Evolutionary conservation across 2,888 invertebrate genomes (phyloP), one percentile per base, ranked within the genome.

Genomic region (Cryptops parisi): DNA sequence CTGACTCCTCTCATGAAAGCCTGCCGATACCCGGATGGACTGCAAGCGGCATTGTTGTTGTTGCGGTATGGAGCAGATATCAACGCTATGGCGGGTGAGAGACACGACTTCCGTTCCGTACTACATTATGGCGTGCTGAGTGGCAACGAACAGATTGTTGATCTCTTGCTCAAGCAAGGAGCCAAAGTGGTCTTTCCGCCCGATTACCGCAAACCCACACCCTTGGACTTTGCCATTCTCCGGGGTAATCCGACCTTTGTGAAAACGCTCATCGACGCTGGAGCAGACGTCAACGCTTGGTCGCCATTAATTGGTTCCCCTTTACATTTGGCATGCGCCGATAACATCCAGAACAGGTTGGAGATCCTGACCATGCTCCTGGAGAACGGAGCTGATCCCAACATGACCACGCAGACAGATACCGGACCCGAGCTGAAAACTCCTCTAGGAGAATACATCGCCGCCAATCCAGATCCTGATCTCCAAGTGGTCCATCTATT

Each of bases 61-160:
- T 71, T 89, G 59, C 81, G 80, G 60, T 77, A 81, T 64, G 88
- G 88, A 0, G 91, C 90, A 0, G 81, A 89, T 63, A 82, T 90
- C 1, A 90, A 90, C 68, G 82, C 84, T 2, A 80, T 83, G 72
- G 80, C 88, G 0, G 84, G 87, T 63, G 80, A 81, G n/a, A 74
- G 87, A 55, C 85, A 89, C 64, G 90, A 90, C 64, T 84, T 79
- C 65, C 75, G 90, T 54, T 87, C 88, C 2, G 87, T 89, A 2
- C 74, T 93, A 64, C 90, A 91, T 66, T 90, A 87, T 66, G 90
- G 87, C 2, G 83, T 90, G 0, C 75, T 87, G 46, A 81, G 84
- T 54, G 89, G 84, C 63, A 75, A 76, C 57, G 66, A 70, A 33
- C 81, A 79, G 60, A 75, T 80, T 9, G 84, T 88, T 1, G 80